Base-by-base conservation (phyloP, 2,797 vertebrate species). In the Chrosomus eos region DNA sequence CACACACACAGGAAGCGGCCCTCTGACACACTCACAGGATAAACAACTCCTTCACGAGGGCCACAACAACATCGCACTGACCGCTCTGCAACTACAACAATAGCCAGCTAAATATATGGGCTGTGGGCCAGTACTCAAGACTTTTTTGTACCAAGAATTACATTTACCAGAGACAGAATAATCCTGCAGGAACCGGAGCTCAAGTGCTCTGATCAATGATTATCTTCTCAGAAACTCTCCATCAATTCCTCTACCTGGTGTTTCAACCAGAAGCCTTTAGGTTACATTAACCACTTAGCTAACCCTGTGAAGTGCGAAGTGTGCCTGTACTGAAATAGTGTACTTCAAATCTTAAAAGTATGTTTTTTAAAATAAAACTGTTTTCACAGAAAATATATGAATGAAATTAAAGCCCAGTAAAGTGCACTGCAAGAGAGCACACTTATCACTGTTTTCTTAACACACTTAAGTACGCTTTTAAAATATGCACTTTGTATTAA, bases 1-100 rank as follows among this genome's bases (percentile, higher is more conserved):
- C 38, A 40, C 38, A 40, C 38, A 36, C 8, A 62, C 51, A 71
- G 80, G 85, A 86, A 70, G 66, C 14, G 19, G 23, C 23, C 7
- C 64, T 62, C 21, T 83, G 60, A 58, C 82, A 84, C 73, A 43
- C 43, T 58, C 38, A 45, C 68, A 60, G 64, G 48, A 78, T 67
- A 84, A 84, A 77, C 82, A 84, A 43, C 48, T 77, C 33, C 82
- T 75, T 40, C 40, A 81, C 14, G n/a, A 64, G 77, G 60, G 62
- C 28, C 28, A 64, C 28, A 64, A 64, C 60, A 64, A 18, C 62
- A 64, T 31, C 28, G 31, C 28, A 31, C 28, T 7, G 26, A 53
- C 40, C 51, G 40, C 55, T 43, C n/a, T 6, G 28, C n/a, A 51
- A 80, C 23, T 70, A 31, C 14, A 67, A 81, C 43, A 81, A 58